Conservation (phyloP, 2,888 invertebrate genomes). For the Kuschelorhynchus macadamiae region DNA sequence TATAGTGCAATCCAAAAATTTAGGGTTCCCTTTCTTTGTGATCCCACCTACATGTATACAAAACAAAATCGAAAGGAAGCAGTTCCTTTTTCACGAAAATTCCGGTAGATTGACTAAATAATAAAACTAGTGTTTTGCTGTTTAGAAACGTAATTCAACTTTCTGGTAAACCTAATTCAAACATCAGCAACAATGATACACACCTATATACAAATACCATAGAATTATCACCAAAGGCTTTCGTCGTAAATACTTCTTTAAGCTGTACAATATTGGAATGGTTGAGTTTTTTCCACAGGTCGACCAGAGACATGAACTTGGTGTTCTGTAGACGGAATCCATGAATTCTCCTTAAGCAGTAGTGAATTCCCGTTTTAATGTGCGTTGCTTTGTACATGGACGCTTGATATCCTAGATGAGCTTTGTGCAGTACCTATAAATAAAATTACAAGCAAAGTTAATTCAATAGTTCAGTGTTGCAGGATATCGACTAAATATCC, state of each 20-base stretch:
- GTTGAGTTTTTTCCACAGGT: conserved; percentile 94
- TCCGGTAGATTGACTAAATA: too few relatives aligned
- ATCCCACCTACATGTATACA: too few relatives aligned
- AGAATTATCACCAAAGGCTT: conserved; percentile 96
- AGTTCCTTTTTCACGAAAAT: too few relatives aligned
- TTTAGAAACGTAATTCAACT: too few relatives aligned
- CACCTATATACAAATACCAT: conserved; percentile 91
- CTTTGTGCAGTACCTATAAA: conserved; percentile 71
- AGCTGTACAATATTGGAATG: conserved; percentile 96
- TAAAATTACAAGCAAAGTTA: too few relatives aligned
- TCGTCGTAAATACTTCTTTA: conserved; percentile 94
- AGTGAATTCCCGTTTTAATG: conserved; percentile 87
- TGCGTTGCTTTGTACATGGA: conserved; percentile 93
- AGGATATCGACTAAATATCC: too few relatives aligned
- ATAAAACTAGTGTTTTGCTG: too few relatives aligned
- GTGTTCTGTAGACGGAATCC: conserved; percentile 86
- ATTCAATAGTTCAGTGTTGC: too few relatives aligned
- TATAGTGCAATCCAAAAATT: too few relatives aligned
- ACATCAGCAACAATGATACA: neutral
- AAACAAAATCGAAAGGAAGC: too few relatives aligned
- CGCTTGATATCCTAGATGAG: conserved; percentile 81
- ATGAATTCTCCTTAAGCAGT: conserved; percentile 90
- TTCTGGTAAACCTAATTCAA: too few relatives aligned
- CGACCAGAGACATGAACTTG: conserved; percentile 88
- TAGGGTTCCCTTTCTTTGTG: too few relatives aligned